Evolutionary conservation across 2,888 invertebrate species (phyloP).

Genomic region (Leptopilina myrica): DNA sequence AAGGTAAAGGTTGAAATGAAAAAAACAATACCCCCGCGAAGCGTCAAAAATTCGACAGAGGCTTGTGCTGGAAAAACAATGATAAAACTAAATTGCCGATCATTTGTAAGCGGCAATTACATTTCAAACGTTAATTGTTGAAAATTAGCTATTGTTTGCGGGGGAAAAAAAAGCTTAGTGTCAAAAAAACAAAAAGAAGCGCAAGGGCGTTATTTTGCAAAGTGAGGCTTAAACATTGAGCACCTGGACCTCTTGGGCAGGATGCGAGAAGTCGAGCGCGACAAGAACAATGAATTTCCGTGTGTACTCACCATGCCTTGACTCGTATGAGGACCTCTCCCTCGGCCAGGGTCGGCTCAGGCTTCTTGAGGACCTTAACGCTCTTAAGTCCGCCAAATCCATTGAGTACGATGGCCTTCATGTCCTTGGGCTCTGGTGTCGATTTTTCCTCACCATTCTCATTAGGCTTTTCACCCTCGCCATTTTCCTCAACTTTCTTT

Average conservation of each 20-base stretch:
- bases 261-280: slow-evolving; percentile 52
- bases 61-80: not conserved
- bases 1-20: too few relatives aligned
- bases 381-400: slow-evolving; percentile 92
- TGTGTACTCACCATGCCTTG: slow-evolving; percentile 88
- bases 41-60: too few relatives aligned
- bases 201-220: slow-evolving; percentile 24
- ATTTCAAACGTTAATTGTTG: not conserved
- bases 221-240: slow-evolving; percentile 1
- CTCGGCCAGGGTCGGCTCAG: slow-evolving; percentile 84
- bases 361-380: slow-evolving; percentile 89
- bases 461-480: slow-evolving; percentile 73
- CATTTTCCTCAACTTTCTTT: slow-evolving; percentile 77
- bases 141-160: not conserved
- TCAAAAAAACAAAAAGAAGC: slow-evolving; percentile 34
- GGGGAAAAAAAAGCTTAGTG: not conserved
- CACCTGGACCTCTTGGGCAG: slow-evolving; percentile 47
- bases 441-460: slow-evolving; percentile 73
- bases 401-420: slow-evolving; percentile 90
- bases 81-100: not conserved
- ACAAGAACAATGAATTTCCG: slow-evolving; percentile 41
- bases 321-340: slow-evolving; percentile 90
- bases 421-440: slow-evolving; percentile 83
- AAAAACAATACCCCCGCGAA: too few relatives aligned
- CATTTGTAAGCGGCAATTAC: not conserved